Percentiles rank a stretch among this genome's conserved stretches.
Evolutionary conservation across 1,140 invertebrate species (phyloP).

Genomic region (Ceratina australensis): DNA sequence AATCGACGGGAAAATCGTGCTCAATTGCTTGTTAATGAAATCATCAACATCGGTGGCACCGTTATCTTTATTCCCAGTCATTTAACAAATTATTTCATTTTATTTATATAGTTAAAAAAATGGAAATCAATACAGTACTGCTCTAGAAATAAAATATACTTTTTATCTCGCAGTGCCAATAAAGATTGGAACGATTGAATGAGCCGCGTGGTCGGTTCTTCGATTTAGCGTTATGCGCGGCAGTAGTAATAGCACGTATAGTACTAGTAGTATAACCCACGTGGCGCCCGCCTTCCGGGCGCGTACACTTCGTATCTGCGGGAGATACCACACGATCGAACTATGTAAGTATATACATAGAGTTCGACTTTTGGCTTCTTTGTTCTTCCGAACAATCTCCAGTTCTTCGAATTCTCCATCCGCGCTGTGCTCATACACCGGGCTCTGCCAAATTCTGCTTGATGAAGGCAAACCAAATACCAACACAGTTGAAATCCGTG

Average conservation of each 20-base stretch:
- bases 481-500: not conserved
- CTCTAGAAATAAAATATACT: no score
- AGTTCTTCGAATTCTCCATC: not conserved
- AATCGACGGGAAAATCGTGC: constrained; percentile 41
- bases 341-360: not conserved
- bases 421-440: not conserved
- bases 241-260: not conserved
- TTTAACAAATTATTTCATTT: no score
- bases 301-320: not conserved
- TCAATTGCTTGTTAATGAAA: constrained; percentile 19
- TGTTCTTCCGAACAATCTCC: not conserved
- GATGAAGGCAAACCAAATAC: not conserved
- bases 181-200: not conserved
- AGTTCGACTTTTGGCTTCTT: not conserved
- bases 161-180: no score
- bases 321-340: not conserved
- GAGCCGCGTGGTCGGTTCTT: not conserved
- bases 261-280: not conserved
- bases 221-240: not conserved
- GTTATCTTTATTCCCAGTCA: not conserved
- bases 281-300: not conserved
- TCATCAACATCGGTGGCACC: not conserved
- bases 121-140: no score
- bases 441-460: not conserved
- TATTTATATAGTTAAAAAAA: not conserved